Base-by-base conservation (phyloP, 2,888 invertebrate genomes). In the Synergus japonicus region DNA sequence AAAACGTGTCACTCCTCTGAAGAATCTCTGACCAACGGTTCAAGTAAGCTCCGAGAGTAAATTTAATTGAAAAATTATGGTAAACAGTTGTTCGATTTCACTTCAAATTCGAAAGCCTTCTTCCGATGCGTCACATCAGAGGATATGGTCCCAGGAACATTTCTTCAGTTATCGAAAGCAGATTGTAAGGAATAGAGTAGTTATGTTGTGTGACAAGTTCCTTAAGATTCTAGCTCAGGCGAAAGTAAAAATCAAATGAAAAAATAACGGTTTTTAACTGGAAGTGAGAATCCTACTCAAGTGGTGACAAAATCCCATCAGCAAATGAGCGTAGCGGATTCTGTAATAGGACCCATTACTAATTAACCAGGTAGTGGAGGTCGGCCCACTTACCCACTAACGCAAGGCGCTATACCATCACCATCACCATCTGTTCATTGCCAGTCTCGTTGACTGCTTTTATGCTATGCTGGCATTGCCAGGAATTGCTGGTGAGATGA, bases 351-450 rank as follows among this genome's bases (percentile, higher is more conserved):
- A 81, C 84, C 85, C 86, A 90, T 88, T 88, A 83, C 87, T 87
- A 89, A 90, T 90, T 89, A 90, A 88, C 87, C 85, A 87, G 87
- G 88, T 86, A 73, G 73, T 54, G 54, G 12, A n/a, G 78, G 83
- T 84, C 85, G 91, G 87, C 90, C 91, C 86, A 92, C 91, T 92
- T 91, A 91, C 91, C 91, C 90, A 91, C 91, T 91, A 91, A 91
- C 91, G 86, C 83, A 78, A 83, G 86, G 83, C 84, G 81, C 85
- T 84, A 82, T 60, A 54, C 54, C 54, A 58, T 18, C 58, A 37
- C 37, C 37, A 37, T 37, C 37, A 37, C 46, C 12, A 65, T 82
- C 81, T 79, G 66, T 78, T 76, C 44, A 76, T 63, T 76, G 63
- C 60, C 46, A 76, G 76, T 60, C 76, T 60, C 76, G 43, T 54